Percentiles rank a stretch among this genome's conserved stretches.
Evolutionary conservation across 2,113 vertebrate species (phyloP).

Genomic region (Sisor rabdophorus): DNA sequence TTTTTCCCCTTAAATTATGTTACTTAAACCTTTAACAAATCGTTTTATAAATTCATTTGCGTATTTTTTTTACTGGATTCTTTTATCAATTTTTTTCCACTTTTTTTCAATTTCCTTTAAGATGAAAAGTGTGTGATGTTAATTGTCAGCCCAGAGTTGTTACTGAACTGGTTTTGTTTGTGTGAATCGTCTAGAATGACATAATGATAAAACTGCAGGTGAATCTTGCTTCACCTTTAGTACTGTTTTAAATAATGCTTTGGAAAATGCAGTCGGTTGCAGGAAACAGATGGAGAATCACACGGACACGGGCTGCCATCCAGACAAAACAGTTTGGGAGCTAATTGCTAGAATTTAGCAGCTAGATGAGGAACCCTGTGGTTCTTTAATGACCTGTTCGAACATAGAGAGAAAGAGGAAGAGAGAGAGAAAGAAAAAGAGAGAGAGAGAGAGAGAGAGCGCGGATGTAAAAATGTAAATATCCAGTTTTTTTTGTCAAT

Average conservation of each 20-base stretch:
- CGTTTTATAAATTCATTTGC: too few relatives aligned
- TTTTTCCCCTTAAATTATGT: too few relatives aligned
- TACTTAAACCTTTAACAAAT: too few relatives aligned
- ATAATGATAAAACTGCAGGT: background rate
- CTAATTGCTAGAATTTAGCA: slow-evolving; percentile 58
- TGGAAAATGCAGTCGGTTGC: background rate
- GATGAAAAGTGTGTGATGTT: too few relatives aligned
- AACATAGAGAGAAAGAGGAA: slow-evolving; percentile 36
- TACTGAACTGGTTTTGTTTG: background rate
- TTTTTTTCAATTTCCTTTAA: too few relatives aligned
- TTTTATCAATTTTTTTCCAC: too few relatives aligned
- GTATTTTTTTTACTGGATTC: too few relatives aligned
- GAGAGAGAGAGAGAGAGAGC: slow-evolving; percentile 37
- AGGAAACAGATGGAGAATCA: slow-evolving; percentile 14
- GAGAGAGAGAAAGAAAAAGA: slow-evolving; percentile 54
- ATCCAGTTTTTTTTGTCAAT: too few relatives aligned
- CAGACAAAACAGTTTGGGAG: slow-evolving; percentile 49
- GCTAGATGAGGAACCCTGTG: slow-evolving; percentile 55
- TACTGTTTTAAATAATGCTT: background rate
- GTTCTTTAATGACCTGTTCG: slow-evolving; percentile 44
- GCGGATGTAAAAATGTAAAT: too few relatives aligned
- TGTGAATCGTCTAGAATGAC: background rate
- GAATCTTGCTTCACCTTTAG: background rate
- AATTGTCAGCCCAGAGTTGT: too few relatives aligned
- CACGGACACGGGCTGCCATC: slow-evolving; percentile 30